A percentile compares a stretch with the other conserved stretches of the same genome.
Evolutionary conservation across 2,888 invertebrate species (phyloP).

Genomic region (Philhelius pedissequus): DNA sequence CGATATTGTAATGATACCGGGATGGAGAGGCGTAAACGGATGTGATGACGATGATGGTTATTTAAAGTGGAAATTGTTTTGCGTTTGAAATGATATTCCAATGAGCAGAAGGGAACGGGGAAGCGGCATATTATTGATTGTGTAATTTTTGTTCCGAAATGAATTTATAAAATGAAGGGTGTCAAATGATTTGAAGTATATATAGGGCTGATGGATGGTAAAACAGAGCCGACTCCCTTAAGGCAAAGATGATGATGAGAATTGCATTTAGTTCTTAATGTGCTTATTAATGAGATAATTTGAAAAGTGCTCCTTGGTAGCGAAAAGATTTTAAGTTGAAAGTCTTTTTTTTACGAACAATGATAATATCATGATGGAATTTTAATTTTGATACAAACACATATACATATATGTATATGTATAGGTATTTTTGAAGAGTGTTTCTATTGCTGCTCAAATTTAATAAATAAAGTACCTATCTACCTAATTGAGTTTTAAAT

Average conservation of each 20-base stretch:
- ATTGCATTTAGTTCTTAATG: slow-evolving; percentile 60
- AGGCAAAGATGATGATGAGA: slow-evolving; percentile 53
- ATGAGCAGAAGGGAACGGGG: not conserved
- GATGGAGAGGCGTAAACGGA: not conserved
- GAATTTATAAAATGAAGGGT: not conserved
- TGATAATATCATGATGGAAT: not conserved
- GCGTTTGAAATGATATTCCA: slow-evolving; percentile 22
- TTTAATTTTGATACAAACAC: not conserved
- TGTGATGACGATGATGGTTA: slow-evolving; percentile 24
- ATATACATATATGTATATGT: not conserved
- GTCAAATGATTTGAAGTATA: not conserved
- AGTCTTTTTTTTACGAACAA: not conserved
- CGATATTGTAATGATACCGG: not conserved
- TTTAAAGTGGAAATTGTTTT: slow-evolving; percentile 64
- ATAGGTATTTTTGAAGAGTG: not conserved
- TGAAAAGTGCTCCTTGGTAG: slow-evolving; percentile 18
- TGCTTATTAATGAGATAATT: slow-evolving; percentile 58
- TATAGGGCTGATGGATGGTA: not conserved
- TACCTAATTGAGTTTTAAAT: slow-evolving; percentile 22
- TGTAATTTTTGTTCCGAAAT: slow-evolving; percentile 5
- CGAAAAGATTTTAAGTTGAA: not conserved
- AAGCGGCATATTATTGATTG: slow-evolving; percentile 6
- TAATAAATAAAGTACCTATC: slow-evolving; percentile 9
- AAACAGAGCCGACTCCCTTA: not conserved
- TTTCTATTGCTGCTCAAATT: not conserved